Base-by-base conservation (phyloP, 2,797 vertebrate species). In the Premnoplex brunnescens region DNA sequence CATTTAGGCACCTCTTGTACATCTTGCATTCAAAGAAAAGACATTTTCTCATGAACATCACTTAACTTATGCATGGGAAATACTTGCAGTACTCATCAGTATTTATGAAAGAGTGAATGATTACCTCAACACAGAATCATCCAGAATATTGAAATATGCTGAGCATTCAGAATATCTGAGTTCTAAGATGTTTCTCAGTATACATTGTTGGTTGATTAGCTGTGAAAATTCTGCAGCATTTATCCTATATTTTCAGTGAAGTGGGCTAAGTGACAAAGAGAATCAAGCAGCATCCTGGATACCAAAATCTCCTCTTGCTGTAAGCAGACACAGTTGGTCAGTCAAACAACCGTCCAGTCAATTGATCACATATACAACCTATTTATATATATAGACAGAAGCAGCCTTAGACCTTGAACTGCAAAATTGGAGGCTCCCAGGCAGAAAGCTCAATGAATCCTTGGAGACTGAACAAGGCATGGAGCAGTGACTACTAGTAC, bases 371-470 rank as follows among this genome's bases (percentile, higher is more conserved):
- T 79, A 51, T 23, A 66, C 27, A 66, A n/a, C 21, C 27, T 85
- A n/a, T 74, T 84, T 54, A 44, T 80, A 72, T 49, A 71, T 9
- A 76, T 18, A 74, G 56, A 88, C 58, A 92, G 44, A 66, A 89
- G 41, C 44, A 88, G 43, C 71, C 74, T 81, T 85, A 84, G 56
- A 37, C 52, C 78, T 85, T 91, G 91, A 94, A 88, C 41, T 91
- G 91, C 85, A 91, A 80, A 94, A 85, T 2, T 87, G 68, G 85
- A 93, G 37, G 37, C 60, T 92, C 37, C n/a, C 44, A 75, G 79
- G 52, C 72, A 92, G 87, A 83, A 90, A 95, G 23, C 36, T 93
- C 72, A 46, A 24, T 55, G 85, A 93, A 89, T 71, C 64, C 68
- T 67, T 83, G 52, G 68, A 91, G 56, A 49, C 6, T 15, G 36